phyloP scores from a whole-genome alignment of 2,113 vertebrate genomes.

The Brachypodius melanocephalos region DNA sequence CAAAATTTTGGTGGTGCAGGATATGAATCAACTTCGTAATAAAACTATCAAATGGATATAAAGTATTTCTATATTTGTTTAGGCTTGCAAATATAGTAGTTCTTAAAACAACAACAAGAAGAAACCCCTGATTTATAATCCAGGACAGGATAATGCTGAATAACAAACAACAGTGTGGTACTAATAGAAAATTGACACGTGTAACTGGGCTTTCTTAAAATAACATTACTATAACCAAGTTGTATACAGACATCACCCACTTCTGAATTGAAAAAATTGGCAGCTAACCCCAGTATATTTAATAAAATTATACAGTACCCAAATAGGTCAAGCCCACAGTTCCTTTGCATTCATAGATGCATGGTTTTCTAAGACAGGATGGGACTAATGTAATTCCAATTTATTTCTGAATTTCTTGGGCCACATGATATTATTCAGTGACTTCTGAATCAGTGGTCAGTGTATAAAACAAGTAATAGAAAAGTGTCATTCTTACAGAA shows the following conservation, averaged over 20 bases:
- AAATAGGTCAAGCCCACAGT: not conserved
- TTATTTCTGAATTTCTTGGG: not conserved
- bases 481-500: not conserved
- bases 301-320: not conserved
- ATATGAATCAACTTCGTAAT: not conserved
- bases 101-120: not conserved
- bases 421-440: fast-evolving
- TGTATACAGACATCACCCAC: not conserved
- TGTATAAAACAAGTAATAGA: not conserved
- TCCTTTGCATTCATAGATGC: not conserved
- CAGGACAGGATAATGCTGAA: not conserved
- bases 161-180: not conserved
- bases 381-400: not conserved
- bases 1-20: not conserved
- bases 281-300: not conserved
- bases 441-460: not conserved
- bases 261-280: not conserved
- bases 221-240: not conserved
- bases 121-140: not conserved
- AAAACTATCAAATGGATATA: not conserved
- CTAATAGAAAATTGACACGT: fast-evolving
- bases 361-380: not conserved
- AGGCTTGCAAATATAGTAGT: not conserved
- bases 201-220: not conserved
- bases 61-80: not conserved